Evolutionary conservation across 37 sponge, comb jelly and placozoan genomes (phyloP), one percentile per base, ranked within the genome.

Genomic region (Halichondria panicea): DNA sequence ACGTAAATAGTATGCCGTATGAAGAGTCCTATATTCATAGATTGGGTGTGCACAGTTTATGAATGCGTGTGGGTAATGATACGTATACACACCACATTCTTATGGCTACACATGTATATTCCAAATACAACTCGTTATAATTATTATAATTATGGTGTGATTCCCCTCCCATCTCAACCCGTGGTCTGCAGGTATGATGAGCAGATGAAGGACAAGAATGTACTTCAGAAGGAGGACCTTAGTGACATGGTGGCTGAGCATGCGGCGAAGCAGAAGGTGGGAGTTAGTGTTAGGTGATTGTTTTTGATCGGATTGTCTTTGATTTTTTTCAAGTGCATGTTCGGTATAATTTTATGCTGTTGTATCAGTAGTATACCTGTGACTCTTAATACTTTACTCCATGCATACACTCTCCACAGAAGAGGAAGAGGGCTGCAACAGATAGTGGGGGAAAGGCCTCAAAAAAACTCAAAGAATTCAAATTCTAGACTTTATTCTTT

Each of bases 211-310:
- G 93, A 95, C 82, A 57, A 88, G 46, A 55, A 37, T 22, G 52
- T 70, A 55, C 30, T 77, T 21, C 76, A 90, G 46, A 84, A 80
- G 63, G 93, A 92, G 64, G 93, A 92, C 63, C 74, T 90, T 39
- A 93, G 91, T 75, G 91, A 93, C 64, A 93, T 93, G 94, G 91
- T 93, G 38, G 91, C 94, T 40, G 91, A 93, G 64, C 91, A 90
- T 30, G 90, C 91, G n/a, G 93, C 93, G 6, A 74, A 73, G 62
- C 93, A 92, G 43, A 87, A 87, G 88, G 91, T 91, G 12, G 8
- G 77, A 7, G 1, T 48, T 9, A n/a, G 9, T 9, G n/a, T n/a
- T n/a, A n/a, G 9, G 4, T 27, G 56, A 3, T 3, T 55, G 25
- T 55, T 7, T 55, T n/a, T n/a, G n/a, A n/a, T n/a, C n/a, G n/a